These are phyloP conservation scores for Sus scrofa DNA, from an alignment of 2,113 vertebrate genomes.

Conservation along the genomic window T2T-Sscrofa CM000812.6:27751001-27751500, in stretches of 20 bases:
- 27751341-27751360: background rate
- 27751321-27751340: background rate
- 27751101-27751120: background rate
- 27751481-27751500: background rate
- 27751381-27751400: background rate
- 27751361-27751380: conserved; percentile 29
- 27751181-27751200: background rate
- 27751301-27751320: background rate
- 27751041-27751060: background rate
- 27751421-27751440: background rate
- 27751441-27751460: background rate
- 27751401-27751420: background rate
- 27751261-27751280: background rate
- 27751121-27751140: background rate
- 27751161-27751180: conserved; percentile 6
- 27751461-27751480: background rate
- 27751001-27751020: too few species aligned
- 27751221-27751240: background rate
- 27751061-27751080: background rate
- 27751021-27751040: too few species aligned
- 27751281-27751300: background rate
- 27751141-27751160: background rate
- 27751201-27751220: background rate
- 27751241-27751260: background rate
- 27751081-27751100: background rate